phyloP scores from a whole-genome alignment of 2,888 invertebrate genomes.

The Listrodromus nycthemerus region DNA sequence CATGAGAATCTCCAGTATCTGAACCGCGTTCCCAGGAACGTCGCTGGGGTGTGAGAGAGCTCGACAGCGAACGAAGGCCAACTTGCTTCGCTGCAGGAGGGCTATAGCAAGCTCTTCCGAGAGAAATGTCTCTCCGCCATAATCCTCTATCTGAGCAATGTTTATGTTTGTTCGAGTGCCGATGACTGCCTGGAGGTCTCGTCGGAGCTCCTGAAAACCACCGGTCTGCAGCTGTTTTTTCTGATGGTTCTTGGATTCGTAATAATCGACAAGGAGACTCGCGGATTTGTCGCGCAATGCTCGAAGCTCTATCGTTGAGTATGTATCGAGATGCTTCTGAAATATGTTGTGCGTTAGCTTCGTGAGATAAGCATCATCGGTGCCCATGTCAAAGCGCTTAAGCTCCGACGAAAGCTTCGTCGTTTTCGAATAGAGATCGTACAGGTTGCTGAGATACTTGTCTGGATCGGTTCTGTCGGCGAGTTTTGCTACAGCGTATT shows the following conservation, averaged over 20 bases:
- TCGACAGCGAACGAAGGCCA: slow-evolving; percentile 95
- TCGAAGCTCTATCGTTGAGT: slow-evolving; percentile 91
- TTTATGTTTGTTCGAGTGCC: slow-evolving; percentile 96
- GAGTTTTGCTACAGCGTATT: slow-evolving; percentile 93
- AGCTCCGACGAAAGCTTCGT: slow-evolving; percentile 91
- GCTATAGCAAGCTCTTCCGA: slow-evolving; percentile 97
- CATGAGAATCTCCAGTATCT: slow-evolving; percentile 93
- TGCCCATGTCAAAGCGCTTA: slow-evolving; percentile 91
- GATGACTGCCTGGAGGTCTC: slow-evolving; percentile 97
- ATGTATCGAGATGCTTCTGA: slow-evolving; percentile 91
- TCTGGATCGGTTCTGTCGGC: slow-evolving; percentile 93
- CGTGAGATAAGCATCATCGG: slow-evolving; percentile 91
- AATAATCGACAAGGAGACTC: slow-evolving; percentile 92
- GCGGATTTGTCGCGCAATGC: slow-evolving; percentile 92
- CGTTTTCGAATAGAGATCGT: slow-evolving; percentile 95
- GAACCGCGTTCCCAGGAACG: slow-evolving; percentile 90
- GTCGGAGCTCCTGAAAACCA: slow-evolving; percentile 96
- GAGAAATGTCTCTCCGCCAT: slow-evolving; percentile 98
- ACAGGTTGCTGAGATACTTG: slow-evolving; percentile 94
- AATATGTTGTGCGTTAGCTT: slow-evolving; percentile 93
- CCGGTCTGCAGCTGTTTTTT: slow-evolving; percentile 96
- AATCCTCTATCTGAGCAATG: slow-evolving; percentile 97
- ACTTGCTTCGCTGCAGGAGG: slow-evolving; percentile 95
- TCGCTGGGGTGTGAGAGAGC: slow-evolving; percentile 93
- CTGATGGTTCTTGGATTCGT: slow-evolving; percentile 96